Percentiles rank a stretch among this genome's conserved stretches.
Evolutionary conservation across 2,113 vertebrate genomes (phyloP).

Genomic region (Phoxinus phoxinus): DNA sequence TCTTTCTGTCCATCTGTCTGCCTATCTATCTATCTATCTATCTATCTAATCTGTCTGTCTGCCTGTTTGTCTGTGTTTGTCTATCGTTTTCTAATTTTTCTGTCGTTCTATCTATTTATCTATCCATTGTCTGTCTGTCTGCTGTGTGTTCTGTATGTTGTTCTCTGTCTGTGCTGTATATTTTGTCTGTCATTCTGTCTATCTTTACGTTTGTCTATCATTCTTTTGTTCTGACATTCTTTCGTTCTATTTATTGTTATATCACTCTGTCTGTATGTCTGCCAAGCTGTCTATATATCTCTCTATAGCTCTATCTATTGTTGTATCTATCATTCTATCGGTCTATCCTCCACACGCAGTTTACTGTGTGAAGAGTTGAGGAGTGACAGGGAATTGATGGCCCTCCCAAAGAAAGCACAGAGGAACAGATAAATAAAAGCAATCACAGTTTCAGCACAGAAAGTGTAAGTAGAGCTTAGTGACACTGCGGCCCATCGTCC

Average conservation of each 20-base stretch:
- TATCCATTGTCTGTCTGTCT: too few species aligned
- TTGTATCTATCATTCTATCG: background rate
- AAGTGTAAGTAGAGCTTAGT: background rate
- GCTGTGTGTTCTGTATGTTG: background rate
- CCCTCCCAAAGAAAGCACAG: background rate
- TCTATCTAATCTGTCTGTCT: background rate
- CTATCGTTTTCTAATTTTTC: background rate
- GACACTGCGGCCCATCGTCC: constrained; percentile 3
- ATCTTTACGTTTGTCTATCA: background rate
- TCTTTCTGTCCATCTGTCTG: too few species aligned
- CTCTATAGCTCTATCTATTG: background rate
- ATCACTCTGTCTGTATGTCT: constrained; percentile 56
- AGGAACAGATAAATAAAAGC: background rate
- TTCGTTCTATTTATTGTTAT: background rate
- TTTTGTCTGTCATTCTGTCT: background rate
- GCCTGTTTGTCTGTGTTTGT: background rate
- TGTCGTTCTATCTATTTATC: background rate
- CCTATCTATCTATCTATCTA: background rate
- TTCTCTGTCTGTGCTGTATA: constrained; percentile 8
- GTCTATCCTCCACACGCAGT: background rate
- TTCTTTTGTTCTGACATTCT: background rate
- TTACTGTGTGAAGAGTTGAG: background rate
- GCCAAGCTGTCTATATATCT: background rate
- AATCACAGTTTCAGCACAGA: background rate
- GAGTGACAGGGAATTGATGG: constrained; percentile 17